A percentile compares a stretch with the other conserved stretches of the same genome.
Conservation (phyloP, 2,797 vertebrate genomes). For the Propithecus perrieri region DNA sequence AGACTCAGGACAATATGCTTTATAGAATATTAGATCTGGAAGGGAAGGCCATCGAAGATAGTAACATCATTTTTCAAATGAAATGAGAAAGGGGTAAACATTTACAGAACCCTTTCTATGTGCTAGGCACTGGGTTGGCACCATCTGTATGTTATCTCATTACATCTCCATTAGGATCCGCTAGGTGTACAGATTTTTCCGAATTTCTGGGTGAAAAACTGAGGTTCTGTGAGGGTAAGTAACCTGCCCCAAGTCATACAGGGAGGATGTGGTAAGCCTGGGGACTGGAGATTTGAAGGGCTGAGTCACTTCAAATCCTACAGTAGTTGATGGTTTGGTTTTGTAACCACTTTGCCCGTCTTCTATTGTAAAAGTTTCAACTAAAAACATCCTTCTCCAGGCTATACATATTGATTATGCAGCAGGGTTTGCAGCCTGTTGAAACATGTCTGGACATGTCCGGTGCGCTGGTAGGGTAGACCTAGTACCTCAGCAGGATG, state of each 20-base stretch:
- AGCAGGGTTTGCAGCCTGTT: not conserved
- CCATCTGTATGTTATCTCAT: not conserved
- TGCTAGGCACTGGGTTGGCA: not conserved
- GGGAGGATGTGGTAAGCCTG: not conserved
- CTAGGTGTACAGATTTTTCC: not conserved
- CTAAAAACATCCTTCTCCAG: not conserved
- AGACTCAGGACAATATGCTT: not conserved
- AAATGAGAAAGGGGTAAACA: not conserved
- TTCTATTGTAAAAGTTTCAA: not conserved
- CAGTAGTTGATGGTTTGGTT: not conserved
- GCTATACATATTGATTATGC: not conserved
- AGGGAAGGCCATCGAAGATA: not conserved
- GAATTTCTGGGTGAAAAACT: not conserved
- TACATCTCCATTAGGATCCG: not conserved
- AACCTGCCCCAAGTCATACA: not conserved
- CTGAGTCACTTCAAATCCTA: not conserved
- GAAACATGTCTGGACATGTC: not conserved
- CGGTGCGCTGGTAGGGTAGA: not conserved
- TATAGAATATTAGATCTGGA: not conserved
- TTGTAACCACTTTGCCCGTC: not conserved
- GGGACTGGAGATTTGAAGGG: too few species aligned
- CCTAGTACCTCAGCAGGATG: not conserved
- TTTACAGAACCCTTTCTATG: not conserved
- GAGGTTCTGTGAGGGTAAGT: not conserved
- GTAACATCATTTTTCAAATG: not conserved